Evolutionary conservation across 2,888 invertebrate genomes (phyloP), one percentile per base, ranked within the genome.

Genomic region (Protophormia terraenovae): DNA sequence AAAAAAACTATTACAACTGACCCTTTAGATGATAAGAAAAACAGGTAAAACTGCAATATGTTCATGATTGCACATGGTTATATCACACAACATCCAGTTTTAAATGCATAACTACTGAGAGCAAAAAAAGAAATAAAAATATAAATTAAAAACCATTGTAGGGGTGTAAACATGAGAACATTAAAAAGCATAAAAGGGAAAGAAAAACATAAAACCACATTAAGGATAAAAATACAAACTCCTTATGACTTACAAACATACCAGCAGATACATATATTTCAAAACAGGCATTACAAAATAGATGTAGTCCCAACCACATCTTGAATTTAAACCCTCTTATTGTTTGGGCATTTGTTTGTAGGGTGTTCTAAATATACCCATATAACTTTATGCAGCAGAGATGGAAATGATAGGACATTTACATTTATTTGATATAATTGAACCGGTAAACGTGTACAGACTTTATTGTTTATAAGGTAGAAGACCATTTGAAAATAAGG

Each of bases 161-260:
- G 64, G 72, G 80, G 66, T 80, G 73, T 66, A 62, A 62, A 80
- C 79, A 72, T 35, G 50, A 75, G 55, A 64, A 64, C 71, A 64
- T 55, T 62, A 64, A 76, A 55, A 16, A 47, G 16, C 5, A 55
- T 8, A 73, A 73, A 32, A 16, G 38, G n/a, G 2, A 35, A 55
- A n/a, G 16, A 47, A 38, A 12, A 14, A 62, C 50, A 10, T 24
- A 8, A 60, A 62, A 69, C 81, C 75, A 76, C 69, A 76, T 69
- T 45, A 53, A 71, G 75, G 60, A 69, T 53, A 69, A 62, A 7
- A 72, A 24, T 32, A 27, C 24, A n/a, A n/a, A 58, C 29, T 55
- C 19, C 76, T 45, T 77, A 73, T 58, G 60, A 53, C 50, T 38
- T 24, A 5, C 35, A 32, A 12, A 62, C 22, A 22, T 24, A 38